Evolutionary conservation across 1,140 invertebrate genomes (phyloP), one percentile per base, ranked within the genome.

Genomic region (Formica exsecta): DNA sequence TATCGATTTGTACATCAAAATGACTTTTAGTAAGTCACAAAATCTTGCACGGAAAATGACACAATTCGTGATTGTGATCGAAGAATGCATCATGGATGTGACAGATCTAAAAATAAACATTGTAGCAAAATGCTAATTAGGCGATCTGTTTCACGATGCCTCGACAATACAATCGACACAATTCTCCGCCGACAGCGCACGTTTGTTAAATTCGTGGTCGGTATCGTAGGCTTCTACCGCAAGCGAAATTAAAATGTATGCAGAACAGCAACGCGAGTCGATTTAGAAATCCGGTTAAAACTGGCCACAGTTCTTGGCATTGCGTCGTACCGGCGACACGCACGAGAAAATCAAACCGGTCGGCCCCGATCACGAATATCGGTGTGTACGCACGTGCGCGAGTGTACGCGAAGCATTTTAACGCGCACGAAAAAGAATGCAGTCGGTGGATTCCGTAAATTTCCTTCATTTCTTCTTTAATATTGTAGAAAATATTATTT

Each of bases 211-310:
- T 25, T 29, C 6, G 13, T 62, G n/a, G 89, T 76, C 88, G 89
- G 75, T 90, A 90, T n/a, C 22, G 29, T 48, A 89, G 88, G 22
- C 68, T 59, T 80, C 89, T 61, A 2, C 9, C 3, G 36, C 48
- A 11, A 90, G 57, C 16, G 29, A 89, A 57, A 62, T 32, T 41
- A 68, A 54, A 59, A 44, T 22, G 36, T 64, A 59, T 68, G 65
- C 71, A 57, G 73, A 86, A 73, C 41, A 32, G 4, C 22, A 54
- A 61, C 3, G 2, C 59, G n/a, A 54, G 77, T 13, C 44, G 59
- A 85, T 64, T n/a, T 16, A 86, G 83, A 87, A 86, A 91, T 89
- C 86, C 85, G 77, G 88, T 91, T 88, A 38, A 61, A 92, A 89
- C 91, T 81, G 70, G 85, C 66, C 74, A 64, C 85, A 86, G 87